Evolutionary conservation across 2,888 invertebrate species (phyloP), one percentile per base, ranked within the genome.

Genomic region (Colletes collaris): DNA sequence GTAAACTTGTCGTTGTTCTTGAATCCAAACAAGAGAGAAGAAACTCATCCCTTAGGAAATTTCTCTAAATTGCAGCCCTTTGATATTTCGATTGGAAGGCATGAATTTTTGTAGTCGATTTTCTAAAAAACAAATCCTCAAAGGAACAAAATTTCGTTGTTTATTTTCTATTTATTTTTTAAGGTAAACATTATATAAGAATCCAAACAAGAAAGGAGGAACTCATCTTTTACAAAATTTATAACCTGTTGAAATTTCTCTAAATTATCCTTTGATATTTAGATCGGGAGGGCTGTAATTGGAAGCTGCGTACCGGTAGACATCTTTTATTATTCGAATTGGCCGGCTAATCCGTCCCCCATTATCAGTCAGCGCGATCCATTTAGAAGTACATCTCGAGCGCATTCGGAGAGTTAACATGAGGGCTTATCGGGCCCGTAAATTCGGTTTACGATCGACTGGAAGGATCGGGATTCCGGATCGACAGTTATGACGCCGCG

Each of bases 401-500:
- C 62, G 49, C 59, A 59, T 74, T 5, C 49, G 56, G 10, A 64
- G 37, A 56, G 50, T 49, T 78, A 71, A 69, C 79, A 64, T 49
- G 35, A 27, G n/a, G 37, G 62, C 79, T 78, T 83, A 83, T 81
- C 83, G 69, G 40, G 50, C 44, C 66, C 63, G 69, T 83, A 83
- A 83, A 83, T 83, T 83, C 72, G 59, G 59, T 84, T 84, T 80
- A 80, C 66, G 75, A 80, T 71, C 62, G 76, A 49, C 76, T 8
- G 27, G 63, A 66, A 77, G 78, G 65, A 76, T 79, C 74, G 55
- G 49, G 49, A 53, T 59, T 62, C 74, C 44, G 62, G 79, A 83
- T 79, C 76, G 82, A 77, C 82, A 76, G 76, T 84, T 84, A 84
- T 79, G 83, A 81, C 66, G 64, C 64, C 52, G 53, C 13, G 63